Evolutionary conservation across 2,113 vertebrate species (phyloP).

Genomic region (Gulo gulo): DNA sequence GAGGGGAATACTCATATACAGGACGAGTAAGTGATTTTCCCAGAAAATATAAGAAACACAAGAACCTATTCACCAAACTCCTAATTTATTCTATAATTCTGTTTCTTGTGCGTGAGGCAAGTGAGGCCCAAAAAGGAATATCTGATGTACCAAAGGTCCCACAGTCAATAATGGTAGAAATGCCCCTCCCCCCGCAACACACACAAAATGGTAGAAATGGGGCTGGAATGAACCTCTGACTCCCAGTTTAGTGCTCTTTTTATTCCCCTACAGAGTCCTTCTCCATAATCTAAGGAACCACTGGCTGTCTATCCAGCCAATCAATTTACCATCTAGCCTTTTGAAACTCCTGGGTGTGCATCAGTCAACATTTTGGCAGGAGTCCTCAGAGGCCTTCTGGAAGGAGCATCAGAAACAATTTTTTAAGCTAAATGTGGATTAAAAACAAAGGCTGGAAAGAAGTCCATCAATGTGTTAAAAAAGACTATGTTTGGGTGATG

Average conservation of each 20-base stretch:
- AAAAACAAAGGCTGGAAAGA: neutral
- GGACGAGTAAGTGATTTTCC: neutral
- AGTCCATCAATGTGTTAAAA: neutral
- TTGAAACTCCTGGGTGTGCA: neutral
- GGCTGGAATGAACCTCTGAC: neutral
- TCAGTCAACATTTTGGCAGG: neutral
- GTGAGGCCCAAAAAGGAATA: neutral
- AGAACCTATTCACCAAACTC: neutral
- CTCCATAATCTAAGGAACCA: neutral
- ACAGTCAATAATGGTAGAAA: neutral
- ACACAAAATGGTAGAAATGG: neutral
- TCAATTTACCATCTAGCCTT: neutral
- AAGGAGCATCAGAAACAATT: neutral
- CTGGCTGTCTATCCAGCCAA: neutral
- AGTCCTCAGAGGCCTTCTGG: neutral
- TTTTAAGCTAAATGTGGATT: constrained; percentile 4
- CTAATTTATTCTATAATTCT: neutral
- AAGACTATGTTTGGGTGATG: neutral
- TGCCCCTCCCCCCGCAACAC: neutral
- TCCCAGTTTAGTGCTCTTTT: neutral
- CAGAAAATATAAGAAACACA: neutral
- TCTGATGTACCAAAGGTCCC: neutral
- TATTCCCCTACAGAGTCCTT: neutral
- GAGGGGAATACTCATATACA: neutral
- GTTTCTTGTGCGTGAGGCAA: neutral